Evolutionary conservation across 92 coral and sea anemone species (phyloP).

Genomic region (Porites rus): DNA sequence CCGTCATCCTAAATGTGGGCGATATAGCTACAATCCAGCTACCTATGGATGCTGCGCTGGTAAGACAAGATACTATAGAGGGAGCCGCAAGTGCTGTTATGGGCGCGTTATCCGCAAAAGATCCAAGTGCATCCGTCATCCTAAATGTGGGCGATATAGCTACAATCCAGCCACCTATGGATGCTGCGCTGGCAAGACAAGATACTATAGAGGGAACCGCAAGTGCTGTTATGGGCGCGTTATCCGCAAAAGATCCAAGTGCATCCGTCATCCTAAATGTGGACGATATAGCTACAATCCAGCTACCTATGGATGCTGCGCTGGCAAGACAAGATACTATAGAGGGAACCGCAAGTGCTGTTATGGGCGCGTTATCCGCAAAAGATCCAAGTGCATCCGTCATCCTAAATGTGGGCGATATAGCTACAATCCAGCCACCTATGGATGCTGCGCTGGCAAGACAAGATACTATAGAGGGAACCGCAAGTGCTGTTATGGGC

Average conservation of each 20-base stretch:
- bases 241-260: neutral
- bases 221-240: neutral
- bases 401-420: neutral
- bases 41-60: neutral
- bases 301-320: neutral
- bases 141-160: neutral
- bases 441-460: neutral
- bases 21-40: neutral
- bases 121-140: neutral
- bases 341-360: neutral
- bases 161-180: neutral
- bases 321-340: neutral
- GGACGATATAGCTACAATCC: neutral
- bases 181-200: neutral
- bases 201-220: neutral
- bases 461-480: too few species aligned
- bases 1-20: neutral
- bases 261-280: neutral
- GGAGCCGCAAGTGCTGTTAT: neutral
- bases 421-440: neutral
- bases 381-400: neutral
- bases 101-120: neutral
- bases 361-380: neutral
- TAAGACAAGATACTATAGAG: neutral
- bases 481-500: too few species aligned